Evolutionary conservation across 2,113 vertebrate species (phyloP).

Genomic region (Mobula birostris): DNA sequence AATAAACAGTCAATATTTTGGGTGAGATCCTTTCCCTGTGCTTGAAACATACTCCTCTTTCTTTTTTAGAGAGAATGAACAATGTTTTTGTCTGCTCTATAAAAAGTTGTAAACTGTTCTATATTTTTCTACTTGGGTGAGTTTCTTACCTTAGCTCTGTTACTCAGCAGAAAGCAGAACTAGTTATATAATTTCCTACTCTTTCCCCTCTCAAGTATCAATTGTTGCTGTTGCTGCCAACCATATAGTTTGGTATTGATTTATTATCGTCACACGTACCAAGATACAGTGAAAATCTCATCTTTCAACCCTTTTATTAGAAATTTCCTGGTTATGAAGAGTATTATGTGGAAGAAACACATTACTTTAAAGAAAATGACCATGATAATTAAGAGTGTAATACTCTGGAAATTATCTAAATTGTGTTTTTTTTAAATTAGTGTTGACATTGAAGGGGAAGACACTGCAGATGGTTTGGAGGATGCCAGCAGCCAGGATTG

Average conservation of each 20-base stretch:
- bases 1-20: too few species aligned
- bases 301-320: too few species aligned
- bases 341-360: neutral
- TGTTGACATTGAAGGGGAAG: conserved; percentile 60
- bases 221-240: neutral
- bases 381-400: neutral
- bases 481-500: conserved; percentile 58
- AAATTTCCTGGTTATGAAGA: neutral
- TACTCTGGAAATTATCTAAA: neutral
- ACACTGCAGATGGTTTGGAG: conserved; percentile 66
- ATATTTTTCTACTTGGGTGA: neutral
- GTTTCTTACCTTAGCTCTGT: neutral
- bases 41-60: neutral
- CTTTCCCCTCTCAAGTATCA: neutral
- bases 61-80: neutral
- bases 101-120: neutral
- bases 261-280: too few species aligned
- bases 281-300: too few species aligned
- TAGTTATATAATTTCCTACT: too few species aligned
- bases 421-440: neutral
- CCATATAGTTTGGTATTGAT: neutral
- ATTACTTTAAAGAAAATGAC: neutral
- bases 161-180: neutral
- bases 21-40: neutral
- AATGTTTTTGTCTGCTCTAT: neutral